Conservation (phyloP, 2,113 vertebrate species). For the Chelonoidis abingdonii region DNA sequence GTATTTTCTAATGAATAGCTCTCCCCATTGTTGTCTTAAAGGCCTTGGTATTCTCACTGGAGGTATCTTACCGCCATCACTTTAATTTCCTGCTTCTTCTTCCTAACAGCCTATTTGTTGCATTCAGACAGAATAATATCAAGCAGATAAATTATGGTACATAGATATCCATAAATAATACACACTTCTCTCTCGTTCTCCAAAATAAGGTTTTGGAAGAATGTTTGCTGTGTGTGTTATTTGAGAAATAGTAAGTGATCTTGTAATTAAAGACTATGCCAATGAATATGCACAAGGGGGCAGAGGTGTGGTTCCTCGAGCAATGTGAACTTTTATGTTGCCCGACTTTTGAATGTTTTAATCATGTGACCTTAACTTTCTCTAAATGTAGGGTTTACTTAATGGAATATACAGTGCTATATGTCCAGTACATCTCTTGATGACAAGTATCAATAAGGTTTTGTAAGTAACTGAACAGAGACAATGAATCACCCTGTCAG, state of each 20-base stretch:
- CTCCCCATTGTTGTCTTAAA: background rate
- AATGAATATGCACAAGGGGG: background rate
- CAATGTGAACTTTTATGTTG: background rate
- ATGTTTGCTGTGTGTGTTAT: background rate
- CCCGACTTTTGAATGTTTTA: background rate
- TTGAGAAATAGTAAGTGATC: background rate
- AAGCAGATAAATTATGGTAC: background rate
- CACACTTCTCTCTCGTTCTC: background rate
- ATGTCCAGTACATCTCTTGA: background rate
- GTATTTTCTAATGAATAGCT: constrained; percentile 19
- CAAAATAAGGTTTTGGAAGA: background rate
- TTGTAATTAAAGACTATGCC: background rate
- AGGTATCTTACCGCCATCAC: background rate
- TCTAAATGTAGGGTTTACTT: background rate
- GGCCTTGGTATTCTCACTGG: background rate
- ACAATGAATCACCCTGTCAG: background rate
- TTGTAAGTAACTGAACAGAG: background rate
- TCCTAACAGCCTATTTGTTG: background rate
- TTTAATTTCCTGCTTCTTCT: background rate
- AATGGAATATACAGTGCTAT: background rate
- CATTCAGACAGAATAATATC: background rate
- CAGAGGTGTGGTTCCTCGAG: background rate
- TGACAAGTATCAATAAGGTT: background rate
- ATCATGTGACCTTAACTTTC: background rate
- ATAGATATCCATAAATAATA: background rate